phyloP scores from a whole-genome alignment of 2,888 invertebrate species.

The Asteroscopus sphinx region DNA sequence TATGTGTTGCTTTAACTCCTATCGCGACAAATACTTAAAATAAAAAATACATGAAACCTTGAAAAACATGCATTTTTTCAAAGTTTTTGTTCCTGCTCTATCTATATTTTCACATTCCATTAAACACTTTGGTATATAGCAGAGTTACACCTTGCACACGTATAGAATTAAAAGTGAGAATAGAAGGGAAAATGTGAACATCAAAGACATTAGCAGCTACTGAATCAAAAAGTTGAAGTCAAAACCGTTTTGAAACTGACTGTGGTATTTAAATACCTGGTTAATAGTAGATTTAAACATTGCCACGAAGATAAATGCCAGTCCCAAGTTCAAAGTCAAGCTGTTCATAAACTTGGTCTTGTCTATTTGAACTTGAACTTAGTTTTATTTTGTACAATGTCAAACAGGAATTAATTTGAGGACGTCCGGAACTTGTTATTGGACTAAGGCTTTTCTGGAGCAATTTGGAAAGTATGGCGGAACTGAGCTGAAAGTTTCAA shows the following conservation, averaged over 20 bases:
- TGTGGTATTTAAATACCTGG: conserved; percentile 31
- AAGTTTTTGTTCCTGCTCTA: too few relatives aligned
- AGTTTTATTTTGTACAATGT: conserved; percentile 48
- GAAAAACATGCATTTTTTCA: too few relatives aligned
- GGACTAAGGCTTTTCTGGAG: conserved; percentile 14
- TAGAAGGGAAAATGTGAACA: too few relatives aligned
- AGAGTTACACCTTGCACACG: too few relatives aligned
- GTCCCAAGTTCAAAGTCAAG: conserved; percentile 34
- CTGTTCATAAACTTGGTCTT: conserved; percentile 36
- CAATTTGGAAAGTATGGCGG: conserved; percentile 23
- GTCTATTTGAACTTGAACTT: conserved; percentile 47
- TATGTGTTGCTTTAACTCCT: too few relatives aligned
- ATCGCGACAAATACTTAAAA: too few relatives aligned
- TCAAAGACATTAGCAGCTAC: too few relatives aligned
- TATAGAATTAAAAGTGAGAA: not conserved
- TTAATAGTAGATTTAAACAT: conserved; percentile 24
- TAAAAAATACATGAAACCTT: too few relatives aligned
- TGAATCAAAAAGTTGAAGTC: conserved; percentile 7
- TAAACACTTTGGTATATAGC: too few relatives aligned
- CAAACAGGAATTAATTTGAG: conserved; percentile 47
- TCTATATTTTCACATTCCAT: too few relatives aligned
- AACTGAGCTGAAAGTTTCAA: conserved; percentile 8
- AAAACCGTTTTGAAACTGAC: conserved; percentile 4
- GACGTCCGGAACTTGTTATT: conserved; percentile 25
- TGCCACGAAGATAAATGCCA: conserved; percentile 35